Conservation (phyloP, 2,888 invertebrate genomes). For the Eupeodes latifasciatus region DNA sequence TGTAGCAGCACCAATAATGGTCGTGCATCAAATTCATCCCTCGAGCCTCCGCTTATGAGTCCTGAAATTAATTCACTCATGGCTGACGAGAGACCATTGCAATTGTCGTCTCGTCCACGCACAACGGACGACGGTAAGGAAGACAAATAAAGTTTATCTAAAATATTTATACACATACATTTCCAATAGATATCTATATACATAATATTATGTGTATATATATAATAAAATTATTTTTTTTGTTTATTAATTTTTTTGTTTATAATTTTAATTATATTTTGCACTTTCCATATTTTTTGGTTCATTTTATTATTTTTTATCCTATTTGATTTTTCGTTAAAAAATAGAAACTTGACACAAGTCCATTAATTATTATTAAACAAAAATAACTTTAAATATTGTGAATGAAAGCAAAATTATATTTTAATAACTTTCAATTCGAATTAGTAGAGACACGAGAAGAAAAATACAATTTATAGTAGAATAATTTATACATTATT, state of each 20-base stretch:
- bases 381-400: constrained; percentile 66
- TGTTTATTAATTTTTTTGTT: constrained; percentile 51
- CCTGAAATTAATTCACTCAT: constrained; percentile 89
- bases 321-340: constrained; percentile 44
- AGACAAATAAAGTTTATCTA: constrained; percentile 61
- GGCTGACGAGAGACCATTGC: constrained; percentile 85
- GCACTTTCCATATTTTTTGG: constrained; percentile 62
- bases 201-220: constrained; percentile 21
- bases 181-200: constrained; percentile 35
- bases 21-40: constrained; percentile 79
- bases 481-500: not conserved
- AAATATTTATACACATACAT: constrained; percentile 7
- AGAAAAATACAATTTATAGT: not conserved
- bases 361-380: constrained; percentile 70
- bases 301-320: constrained; percentile 55
- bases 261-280: constrained; percentile 65
- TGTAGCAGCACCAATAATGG: constrained; percentile 80
- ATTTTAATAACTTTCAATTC: constrained; percentile 44
- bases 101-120: constrained; percentile 77
- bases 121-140: constrained; percentile 75
- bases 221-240: constrained; percentile 44
- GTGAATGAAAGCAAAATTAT: constrained; percentile 74
- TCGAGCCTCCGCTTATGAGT: constrained; percentile 86
- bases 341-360: constrained; percentile 61
- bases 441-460: not conserved